phyloP scores from a whole-genome alignment of 2,113 vertebrate genomes.

The Xenus cinereus region DNA sequence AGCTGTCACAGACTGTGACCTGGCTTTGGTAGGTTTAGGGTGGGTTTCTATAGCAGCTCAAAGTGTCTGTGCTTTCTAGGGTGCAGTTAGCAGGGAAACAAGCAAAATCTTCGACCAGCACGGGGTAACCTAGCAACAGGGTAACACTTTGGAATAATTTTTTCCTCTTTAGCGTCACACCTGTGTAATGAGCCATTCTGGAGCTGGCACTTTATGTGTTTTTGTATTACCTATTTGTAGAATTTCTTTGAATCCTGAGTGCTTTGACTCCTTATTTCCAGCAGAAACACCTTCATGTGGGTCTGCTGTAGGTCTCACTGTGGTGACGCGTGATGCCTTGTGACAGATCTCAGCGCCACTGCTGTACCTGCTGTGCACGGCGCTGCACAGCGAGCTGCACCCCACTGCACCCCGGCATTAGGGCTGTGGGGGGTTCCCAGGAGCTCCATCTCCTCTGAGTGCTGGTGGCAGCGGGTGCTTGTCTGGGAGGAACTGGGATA shows the following conservation, averaged over 20 bases:
- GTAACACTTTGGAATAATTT: background rate
- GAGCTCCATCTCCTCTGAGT: too few relatives aligned
- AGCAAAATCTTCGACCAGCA: background rate
- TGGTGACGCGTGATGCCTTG: background rate
- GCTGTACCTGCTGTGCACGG: fast-evolving
- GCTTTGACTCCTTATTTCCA: background rate
- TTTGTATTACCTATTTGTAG: background rate
- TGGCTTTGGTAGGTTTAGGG: background rate
- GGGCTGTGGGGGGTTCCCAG: background rate
- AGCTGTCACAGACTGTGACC: background rate
- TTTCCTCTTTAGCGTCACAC: background rate
- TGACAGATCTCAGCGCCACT: background rate
- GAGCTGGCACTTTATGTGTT: background rate
- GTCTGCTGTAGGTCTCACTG: background rate
- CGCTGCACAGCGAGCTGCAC: fast-evolving
- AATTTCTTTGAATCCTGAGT: background rate
- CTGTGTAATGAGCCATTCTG: background rate
- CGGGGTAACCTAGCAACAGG: conserved; percentile 29
- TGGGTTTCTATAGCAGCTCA: background rate
- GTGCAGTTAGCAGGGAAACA: background rate
- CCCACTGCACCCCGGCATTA: too few relatives aligned
- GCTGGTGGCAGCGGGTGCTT: background rate
- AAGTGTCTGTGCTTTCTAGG: background rate
- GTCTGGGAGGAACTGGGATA: background rate
- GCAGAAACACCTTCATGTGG: background rate